Conservation (phyloP, 2,797 vertebrate species). For the Echeneis naucrates region DNA sequence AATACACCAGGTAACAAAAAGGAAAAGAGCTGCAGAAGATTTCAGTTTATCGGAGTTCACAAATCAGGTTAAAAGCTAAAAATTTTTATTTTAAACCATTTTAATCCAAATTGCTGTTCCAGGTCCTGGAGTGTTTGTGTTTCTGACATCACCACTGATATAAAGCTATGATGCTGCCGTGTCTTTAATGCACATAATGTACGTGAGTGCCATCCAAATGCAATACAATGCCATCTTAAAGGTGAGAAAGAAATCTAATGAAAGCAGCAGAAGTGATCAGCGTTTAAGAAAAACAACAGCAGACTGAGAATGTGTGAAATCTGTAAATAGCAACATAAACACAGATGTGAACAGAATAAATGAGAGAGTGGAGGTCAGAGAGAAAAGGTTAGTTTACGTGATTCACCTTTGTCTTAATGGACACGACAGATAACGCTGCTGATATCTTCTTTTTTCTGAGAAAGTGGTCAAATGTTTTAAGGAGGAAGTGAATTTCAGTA, state of each 20-base stretch:
- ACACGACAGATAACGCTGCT: not conserved
- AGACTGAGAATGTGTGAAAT: too few species aligned
- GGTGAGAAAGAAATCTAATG: not conserved
- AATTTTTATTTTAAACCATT: too few species aligned
- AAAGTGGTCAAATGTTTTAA: not conserved
- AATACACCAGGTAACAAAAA: not conserved
- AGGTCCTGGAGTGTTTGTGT: too few species aligned
- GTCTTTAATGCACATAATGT: not conserved
- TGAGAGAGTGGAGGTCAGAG: constrained; percentile 11
- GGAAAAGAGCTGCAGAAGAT: not conserved
- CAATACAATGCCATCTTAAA: not conserved
- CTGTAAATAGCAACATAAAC: too few species aligned
- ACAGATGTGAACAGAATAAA: too few species aligned
- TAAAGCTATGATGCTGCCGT: not conserved
- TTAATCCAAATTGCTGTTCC: too few species aligned
- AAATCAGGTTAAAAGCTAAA: not conserved
- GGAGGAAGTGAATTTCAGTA: not conserved
- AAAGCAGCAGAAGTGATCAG: not conserved
- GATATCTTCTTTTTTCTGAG: not conserved
- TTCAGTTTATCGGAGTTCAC: not conserved
- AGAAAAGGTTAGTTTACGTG: not conserved
- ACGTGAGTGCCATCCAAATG: too few species aligned
- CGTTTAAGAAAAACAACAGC: too few species aligned
- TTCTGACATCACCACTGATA: not conserved
- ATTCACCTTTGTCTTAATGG: not conserved